A percentile compares a stretch with the other conserved stretches of the same genome.
Conservation (phyloP, 2,113 vertebrate species). For the Sprattus sprattus region DNA sequence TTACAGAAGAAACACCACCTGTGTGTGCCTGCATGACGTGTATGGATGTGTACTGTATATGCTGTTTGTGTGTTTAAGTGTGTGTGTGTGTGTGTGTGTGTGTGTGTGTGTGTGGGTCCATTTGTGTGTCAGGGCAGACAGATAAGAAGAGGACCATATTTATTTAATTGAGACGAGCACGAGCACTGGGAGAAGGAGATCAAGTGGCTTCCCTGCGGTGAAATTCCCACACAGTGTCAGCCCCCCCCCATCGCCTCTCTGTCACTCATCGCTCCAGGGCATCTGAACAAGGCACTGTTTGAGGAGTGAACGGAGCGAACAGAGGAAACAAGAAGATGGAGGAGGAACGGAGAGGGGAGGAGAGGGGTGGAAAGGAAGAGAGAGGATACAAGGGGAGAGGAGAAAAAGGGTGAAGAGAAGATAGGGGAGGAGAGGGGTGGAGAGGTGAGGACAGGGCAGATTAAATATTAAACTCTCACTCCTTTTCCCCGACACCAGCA, state of each 20-base stretch:
- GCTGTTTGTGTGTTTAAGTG: neutral
- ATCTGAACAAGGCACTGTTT: conserved; percentile 42
- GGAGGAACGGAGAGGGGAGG: conserved; percentile 35
- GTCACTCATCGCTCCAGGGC: conserved; percentile 51
- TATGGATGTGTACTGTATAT: neutral
- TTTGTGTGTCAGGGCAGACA: conserved; percentile 7
- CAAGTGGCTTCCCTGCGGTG: conserved; percentile 37
- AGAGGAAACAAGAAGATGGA: conserved; percentile 21
- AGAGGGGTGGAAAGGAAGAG: neutral
- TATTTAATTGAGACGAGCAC: conserved; percentile 10
- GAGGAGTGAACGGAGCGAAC: conserved; percentile 17
- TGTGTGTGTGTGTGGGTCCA: neutral
- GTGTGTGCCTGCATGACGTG: neutral
- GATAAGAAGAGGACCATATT: conserved; percentile 12
- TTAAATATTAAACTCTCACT: conserved; percentile 59
- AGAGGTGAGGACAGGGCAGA: conserved; percentile 26
- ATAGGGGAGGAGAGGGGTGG: neutral
- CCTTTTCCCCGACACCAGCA: conserved; percentile 46
- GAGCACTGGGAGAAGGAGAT: conserved; percentile 20
- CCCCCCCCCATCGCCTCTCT: conserved; percentile 31
- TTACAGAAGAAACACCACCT: neutral
- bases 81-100: conserved; percentile 29
- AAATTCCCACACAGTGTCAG: conserved; percentile 52
- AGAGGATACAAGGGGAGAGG: neutral
- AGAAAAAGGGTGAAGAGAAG: neutral